Evolutionary conservation across 2,113 vertebrate species (phyloP).

Genomic region (Etia nguti): DNA sequence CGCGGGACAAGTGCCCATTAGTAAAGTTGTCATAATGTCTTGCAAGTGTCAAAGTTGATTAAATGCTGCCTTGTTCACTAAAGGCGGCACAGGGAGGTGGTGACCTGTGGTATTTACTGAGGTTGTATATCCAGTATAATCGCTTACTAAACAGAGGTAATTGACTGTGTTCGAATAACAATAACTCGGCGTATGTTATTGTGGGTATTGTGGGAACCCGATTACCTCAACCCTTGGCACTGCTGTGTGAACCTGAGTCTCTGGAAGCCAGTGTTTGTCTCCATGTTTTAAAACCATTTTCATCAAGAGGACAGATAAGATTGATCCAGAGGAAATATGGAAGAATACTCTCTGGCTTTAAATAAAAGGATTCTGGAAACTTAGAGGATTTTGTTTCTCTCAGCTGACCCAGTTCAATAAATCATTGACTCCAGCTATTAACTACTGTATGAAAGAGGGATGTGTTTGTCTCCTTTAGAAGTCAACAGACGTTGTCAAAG

Average conservation of each 20-base stretch:
- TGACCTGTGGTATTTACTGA: not conserved
- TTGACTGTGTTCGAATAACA: slow-evolving; percentile 6
- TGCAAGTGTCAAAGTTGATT: not conserved
- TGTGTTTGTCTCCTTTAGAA: slow-evolving; percentile 33
- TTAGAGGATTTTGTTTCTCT: not conserved
- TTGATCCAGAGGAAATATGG: slow-evolving; percentile 13
- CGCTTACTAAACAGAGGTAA: not conserved
- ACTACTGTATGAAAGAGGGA: slow-evolving; percentile 6
- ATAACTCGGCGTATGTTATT: not conserved
- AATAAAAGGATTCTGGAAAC: not conserved
- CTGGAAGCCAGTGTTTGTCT: slow-evolving; percentile 12
- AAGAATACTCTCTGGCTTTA: slow-evolving; percentile 7
- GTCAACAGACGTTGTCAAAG: slow-evolving; percentile 27
- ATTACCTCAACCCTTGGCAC: slow-evolving; percentile 36
- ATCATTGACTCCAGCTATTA: slow-evolving; percentile 27
- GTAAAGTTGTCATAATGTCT: not conserved
- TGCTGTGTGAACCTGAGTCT: not conserved
- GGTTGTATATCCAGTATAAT: not conserved
- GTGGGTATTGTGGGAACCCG: slow-evolving; percentile 32
- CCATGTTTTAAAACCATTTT: slow-evolving; percentile 26
- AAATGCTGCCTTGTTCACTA: not conserved
- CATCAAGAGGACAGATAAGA: slow-evolving; percentile 12
- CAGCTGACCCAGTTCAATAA: slow-evolving; percentile 4
- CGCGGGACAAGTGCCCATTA: not conserved
- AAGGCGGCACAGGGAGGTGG: not conserved